Evolutionary conservation across 2,797 vertebrate species (phyloP).

Genomic region (Crocidura indochinensis): DNA sequence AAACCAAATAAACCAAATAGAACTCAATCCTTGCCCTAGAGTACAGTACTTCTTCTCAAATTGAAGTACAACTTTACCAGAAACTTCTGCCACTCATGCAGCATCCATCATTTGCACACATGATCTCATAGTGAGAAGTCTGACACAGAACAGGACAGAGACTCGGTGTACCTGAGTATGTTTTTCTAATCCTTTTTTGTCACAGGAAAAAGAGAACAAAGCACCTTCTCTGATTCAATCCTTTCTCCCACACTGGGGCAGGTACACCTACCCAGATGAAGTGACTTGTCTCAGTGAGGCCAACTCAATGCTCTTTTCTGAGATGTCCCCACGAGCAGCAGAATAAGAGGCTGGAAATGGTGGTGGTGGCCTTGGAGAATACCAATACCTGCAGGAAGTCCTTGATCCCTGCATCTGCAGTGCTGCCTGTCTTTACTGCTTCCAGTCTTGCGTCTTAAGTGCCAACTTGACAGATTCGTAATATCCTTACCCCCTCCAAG

Average conservation of each 20-base stretch:
- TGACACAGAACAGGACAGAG: too few relatives aligned
- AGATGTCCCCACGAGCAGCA: too few relatives aligned
- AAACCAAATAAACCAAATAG: too few relatives aligned
- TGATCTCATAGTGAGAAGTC: not conserved
- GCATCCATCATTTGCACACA: too few relatives aligned
- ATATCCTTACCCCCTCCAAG: not conserved
- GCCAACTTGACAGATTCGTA: not conserved
- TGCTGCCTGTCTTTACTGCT: not conserved
- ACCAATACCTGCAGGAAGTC: not conserved
- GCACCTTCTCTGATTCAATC: not conserved
- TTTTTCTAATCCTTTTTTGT: not conserved
- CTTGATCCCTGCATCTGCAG: not conserved
- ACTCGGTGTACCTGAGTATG: rapidly evolving
- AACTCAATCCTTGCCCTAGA: too few relatives aligned
- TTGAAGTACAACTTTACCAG: not conserved
- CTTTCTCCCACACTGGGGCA: not conserved
- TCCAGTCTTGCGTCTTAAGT: not conserved
- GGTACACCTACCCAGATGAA: too few relatives aligned
- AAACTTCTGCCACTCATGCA: not conserved
- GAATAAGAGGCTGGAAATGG: rapidly evolving
- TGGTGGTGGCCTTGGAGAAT: too few relatives aligned
- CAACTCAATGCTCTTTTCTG: not conserved
- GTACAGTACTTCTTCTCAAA: not conserved
- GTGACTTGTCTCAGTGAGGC: not conserved
- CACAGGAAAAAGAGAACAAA: not conserved